Evolutionary conservation across 2,888 invertebrate genomes (phyloP), one percentile per base, ranked within the genome.

Genomic region (Aplocera efformata): DNA sequence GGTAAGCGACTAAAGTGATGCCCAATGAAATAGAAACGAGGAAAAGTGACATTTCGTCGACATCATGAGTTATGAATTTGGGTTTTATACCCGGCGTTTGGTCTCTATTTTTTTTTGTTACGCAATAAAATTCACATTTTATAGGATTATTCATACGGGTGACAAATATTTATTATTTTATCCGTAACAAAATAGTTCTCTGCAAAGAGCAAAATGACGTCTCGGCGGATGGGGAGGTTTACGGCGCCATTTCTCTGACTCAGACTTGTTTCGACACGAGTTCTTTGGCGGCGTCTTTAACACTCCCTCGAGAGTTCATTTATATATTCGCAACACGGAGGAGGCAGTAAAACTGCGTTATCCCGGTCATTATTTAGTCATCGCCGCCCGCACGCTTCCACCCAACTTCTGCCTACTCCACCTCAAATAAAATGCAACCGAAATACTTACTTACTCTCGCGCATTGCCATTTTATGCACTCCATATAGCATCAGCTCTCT

Each of bases 311-410:
- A 76, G 88, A 66, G 75, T 88, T 80, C 79, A 86, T 86, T 86
- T 88, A 84, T 86, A 82, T 85, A 88, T 86, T 85, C 86, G 78
- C 78, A 81, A 81, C 85, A 81, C 86, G 86, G 76, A 82, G 78
- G 65, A 73, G 67, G 86, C 79, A 82, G 84, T 86, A 88, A 88
- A 88, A 82, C 80, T 79, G 86, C 80, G 86, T 88, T 86, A 88
- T 83, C 79, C 84, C 67, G 72, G 84, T 86, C 86, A 86, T 88
- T 86, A 86, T 84, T 88, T 85, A 88, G 88, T 86, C 86, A 88
- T 86, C 85, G 76, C 79, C 75, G 25, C 39, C 39, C 63, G 69
- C 49, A 44, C 45, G 38, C 42, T 34, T 31, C 25, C 13, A 17
- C 13, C 27, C 28, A 8, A 33, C 39, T 31, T 26, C 38, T 48